A percentile compares a stretch with the other conserved stretches of the same genome.
Evolutionary conservation across 2,888 invertebrate genomes (phyloP).

Genomic region (Patella pellucida): DNA sequence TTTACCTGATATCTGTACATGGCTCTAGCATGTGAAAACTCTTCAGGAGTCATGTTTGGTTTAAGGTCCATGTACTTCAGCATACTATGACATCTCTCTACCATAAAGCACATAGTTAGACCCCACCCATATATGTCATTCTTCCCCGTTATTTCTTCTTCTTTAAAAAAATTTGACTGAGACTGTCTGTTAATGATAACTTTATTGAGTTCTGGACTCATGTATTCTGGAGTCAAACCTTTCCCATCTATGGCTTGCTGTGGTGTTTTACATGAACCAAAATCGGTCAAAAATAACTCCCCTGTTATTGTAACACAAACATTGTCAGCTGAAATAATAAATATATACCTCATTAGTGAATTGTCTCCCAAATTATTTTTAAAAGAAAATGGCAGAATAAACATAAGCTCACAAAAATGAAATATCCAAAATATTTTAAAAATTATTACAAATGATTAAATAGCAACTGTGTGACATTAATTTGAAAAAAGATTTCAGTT

Average conservation of each 20-base stretch:
- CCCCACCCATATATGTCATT: conserved; percentile 9
- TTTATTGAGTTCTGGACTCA: conserved; percentile 19
- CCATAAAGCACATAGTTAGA: conserved; percentile 1
- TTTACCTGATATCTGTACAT: too few relatives aligned
- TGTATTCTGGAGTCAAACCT: conserved; percentile 24
- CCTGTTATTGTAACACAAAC: conserved; percentile 13
- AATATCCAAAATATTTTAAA: too few relatives aligned
- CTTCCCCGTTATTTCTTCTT: background rate
- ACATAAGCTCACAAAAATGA: too few relatives aligned
- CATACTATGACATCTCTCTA: background rate
- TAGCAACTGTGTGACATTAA: too few relatives aligned
- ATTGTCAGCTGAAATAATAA: conserved; percentile 18
- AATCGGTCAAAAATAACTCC: conserved; percentile 17
- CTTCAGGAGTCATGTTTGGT: too few relatives aligned
- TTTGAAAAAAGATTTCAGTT: too few relatives aligned
- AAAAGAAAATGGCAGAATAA: too few relatives aligned
- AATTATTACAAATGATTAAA: too few relatives aligned
- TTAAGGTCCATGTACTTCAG: background rate
- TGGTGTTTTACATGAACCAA: conserved; percentile 19
- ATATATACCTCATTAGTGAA: too few relatives aligned
- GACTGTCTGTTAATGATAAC: background rate
- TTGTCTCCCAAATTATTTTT: too few relatives aligned
- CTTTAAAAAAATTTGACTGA: background rate
- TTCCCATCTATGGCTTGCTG: conserved; percentile 2
- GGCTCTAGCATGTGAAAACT: too few relatives aligned